Evolutionary conservation across 2,797 vertebrate species (phyloP), one percentile per base, ranked within the genome.

Genomic region (Paedocypris micromegethes): DNA sequence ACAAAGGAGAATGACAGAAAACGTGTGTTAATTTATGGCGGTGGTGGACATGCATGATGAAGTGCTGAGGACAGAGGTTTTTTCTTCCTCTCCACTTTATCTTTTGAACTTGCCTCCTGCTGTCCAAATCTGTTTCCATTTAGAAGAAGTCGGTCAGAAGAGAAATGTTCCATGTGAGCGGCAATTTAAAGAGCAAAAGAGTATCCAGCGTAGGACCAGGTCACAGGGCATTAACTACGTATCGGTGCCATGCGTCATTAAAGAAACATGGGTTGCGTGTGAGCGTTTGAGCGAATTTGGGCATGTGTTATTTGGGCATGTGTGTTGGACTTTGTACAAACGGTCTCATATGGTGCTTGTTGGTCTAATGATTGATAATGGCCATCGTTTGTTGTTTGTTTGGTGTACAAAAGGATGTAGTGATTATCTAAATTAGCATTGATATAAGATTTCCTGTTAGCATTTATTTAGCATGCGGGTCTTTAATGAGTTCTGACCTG

Each of bases 81-180:
- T 68, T 52, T 58, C 50, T 53, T 72, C 3, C 37, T 68, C 45
- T 54, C 44, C 3, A 23, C 51, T 74, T 72, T 76, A 63, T 78
- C 69, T 72, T 74, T 68, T 65, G 51, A 76, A 68, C 57, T 50
- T 38, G 57, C 37, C 52, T 63, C 50, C 58, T 61, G 38, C 57
- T 23, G 40, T 68, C 58, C 44, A 40, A 73, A 72, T 76, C 74
- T 76, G 77, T 59, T 74, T 74, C 53, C 66, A 70, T 76, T 78
- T 76, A 70, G 57, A 6, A 40, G 48, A 61, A 58, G 62, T 62
- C 2, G 52, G 52, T 69, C 58, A 57, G 61, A 47, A 68, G 49
- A 68, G 74, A 73, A 78, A 69, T 74, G 71, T 74, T 76, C 65
- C 74, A 78, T 75, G 69, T 58, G 66, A 74, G 72, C 38, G 23